These are phyloP conservation scores for Pampus argenteus DNA, from an alignment of 2,797 vertebrate genomes.

Conservation along the genomic window DNA sequence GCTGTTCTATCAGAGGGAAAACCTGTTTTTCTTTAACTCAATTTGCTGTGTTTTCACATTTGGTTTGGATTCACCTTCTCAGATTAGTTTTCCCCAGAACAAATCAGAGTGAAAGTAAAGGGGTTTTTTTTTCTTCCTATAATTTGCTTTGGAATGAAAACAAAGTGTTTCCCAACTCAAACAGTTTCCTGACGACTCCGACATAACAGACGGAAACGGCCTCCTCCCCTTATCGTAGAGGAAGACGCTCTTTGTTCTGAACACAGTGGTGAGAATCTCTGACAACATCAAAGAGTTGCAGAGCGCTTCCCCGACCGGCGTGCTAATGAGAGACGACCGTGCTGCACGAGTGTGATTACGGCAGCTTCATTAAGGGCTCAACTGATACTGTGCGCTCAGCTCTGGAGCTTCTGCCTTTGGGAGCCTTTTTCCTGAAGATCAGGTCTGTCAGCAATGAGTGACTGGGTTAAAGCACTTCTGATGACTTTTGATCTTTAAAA, in stretches of 20 bases:
- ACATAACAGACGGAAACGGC: slow-evolving; percentile 72
- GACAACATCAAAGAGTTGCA: slow-evolving; percentile 83
- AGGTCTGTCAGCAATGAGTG: slow-evolving; percentile 62
- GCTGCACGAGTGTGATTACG: slow-evolving; percentile 77
- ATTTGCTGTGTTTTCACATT: slow-evolving; percentile 37
- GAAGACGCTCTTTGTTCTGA: slow-evolving; percentile 83
- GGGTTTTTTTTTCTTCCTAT: slow-evolving; percentile 26
- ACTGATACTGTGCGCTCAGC: slow-evolving; percentile 36
- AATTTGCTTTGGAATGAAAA: slow-evolving; percentile 75
- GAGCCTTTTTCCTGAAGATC: slow-evolving; percentile 69
- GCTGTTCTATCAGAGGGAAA: slow-evolving; percentile 12
- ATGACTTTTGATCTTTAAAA: slow-evolving; percentile 70
- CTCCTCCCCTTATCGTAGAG: slow-evolving; percentile 76
- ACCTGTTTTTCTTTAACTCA: slow-evolving; percentile 21
- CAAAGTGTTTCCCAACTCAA: slow-evolving; percentile 75
- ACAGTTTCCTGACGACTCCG: slow-evolving; percentile 77
- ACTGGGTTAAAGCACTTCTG: slow-evolving; percentile 62
- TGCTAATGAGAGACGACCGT: slow-evolving; percentile 81
- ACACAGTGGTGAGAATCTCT: slow-evolving; percentile 80
- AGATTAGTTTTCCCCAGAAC: slow-evolving; percentile 47
- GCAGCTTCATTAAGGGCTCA: slow-evolving; percentile 72
- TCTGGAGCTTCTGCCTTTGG: slow-evolving; percentile 56
- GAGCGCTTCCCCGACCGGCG: slow-evolving; percentile 63
- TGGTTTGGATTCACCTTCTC: slow-evolving; percentile 39
- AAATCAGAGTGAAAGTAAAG: slow-evolving; percentile 61